Evolutionary conservation across 2,888 invertebrate species (phyloP), one percentile per base, ranked within the genome.

Genomic region (Epinotia nisella): DNA sequence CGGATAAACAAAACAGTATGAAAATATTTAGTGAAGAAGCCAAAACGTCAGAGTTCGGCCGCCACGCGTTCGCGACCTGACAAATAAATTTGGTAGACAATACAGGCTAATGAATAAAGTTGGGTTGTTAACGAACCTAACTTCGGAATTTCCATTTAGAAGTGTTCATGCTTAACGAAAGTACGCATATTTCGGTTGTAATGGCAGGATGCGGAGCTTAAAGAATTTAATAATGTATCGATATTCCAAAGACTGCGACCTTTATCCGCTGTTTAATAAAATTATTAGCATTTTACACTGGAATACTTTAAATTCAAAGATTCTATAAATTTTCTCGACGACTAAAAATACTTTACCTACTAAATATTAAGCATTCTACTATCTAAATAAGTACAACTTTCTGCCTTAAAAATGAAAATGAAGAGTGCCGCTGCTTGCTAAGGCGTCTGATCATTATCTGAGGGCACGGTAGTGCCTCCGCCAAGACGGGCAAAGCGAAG

Each of bases 61-160:
- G 80, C 83, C 85, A 80, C 81, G 81, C 83, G 86, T 87, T 89
- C 84, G 35, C 35, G 87, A 89, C 90, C 89, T 90, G 89, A 86
- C 85, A 86, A 89, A 88, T 90, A 89, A 91, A 90, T 92, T 90
- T 85, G 80, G 84, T 85, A 90, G 90, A 92, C 91, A 92, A 93
- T 92, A 88, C 90, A 90, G 88, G 87, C 85, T 91, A 92, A 93
- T 92, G 91, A 92, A 92, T 92, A 92, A 92, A 92, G 91, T 93
- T 93, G 80, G 85, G 86, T 86, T 91, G 91, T 89, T 92, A 92
- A 89, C 90, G 90, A 90, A 91, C 86, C 87, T 85, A 86, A 87
- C 88, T 88, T 87, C 75, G 86, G 86, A 87, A 91, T 90, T 89
- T 86, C 84, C 86, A 89, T 89, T 91, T 87, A 83, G 85, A 86